Base-by-base conservation (phyloP, 2,888 invertebrate species). In the Cordilura impudica region DNA sequence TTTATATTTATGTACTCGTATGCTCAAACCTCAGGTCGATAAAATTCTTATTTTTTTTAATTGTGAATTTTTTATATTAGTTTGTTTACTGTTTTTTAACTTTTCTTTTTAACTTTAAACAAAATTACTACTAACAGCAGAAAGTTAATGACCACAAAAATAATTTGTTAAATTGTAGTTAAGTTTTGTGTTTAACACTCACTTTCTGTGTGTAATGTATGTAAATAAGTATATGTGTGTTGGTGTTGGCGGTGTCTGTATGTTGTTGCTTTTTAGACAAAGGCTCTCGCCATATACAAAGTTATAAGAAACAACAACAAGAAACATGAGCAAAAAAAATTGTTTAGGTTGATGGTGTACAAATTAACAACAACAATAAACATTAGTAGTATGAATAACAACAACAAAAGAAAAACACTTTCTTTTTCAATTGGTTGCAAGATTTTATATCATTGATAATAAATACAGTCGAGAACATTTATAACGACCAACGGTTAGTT, bases 381-480 rank as follows among this genome's bases (percentile, higher is more conserved):
- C 26, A 56, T 65, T 63, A 35, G 39, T 45, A n/a, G 43, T 74
- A 51, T 74, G 51, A 74, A 74, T 51, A 49, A 0, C 6, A 43
- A 43, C n/a, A 56, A 51, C 70, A 12, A 35, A 35, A 23, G 53
- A 49, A 21, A 74, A 63, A 49, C 60, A 78, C 78, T 78, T 78
- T 78, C 78, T 74, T 78, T 78, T 78, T 78, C 78, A 78, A 69
- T 73, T 70, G 69, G 39, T 73, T 63, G 5, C 35, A 69, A 78
- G 58, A 65, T 70, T 70, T 47, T 29, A 51, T 18, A 56, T 56
- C 61, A 78, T 31, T 63, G 58, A 47, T 66, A 60, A 65, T 23
- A 63, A n/a, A n/a, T n/a, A n/a, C n/a, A n/a, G n/a, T n/a, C n/a
- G n/a, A n/a, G n/a, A n/a, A n/a, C n/a, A n/a, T n/a, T n/a, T n/a